Evolutionary conservation across 2,113 vertebrate species (phyloP).

Genomic region (Corythornis vintsioides): DNA sequence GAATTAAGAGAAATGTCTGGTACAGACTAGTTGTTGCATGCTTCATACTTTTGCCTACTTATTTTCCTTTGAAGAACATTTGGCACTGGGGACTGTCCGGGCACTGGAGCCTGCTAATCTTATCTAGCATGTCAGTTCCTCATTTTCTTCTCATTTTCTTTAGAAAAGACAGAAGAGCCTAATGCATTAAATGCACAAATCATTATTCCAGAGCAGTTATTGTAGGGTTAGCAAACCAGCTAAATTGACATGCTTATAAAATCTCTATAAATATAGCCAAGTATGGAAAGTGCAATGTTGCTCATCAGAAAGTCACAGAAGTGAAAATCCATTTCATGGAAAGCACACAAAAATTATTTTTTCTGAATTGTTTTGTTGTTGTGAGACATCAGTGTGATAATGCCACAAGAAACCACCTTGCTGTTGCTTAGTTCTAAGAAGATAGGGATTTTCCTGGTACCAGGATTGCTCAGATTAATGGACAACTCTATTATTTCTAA

Average conservation of each 20-base stretch:
- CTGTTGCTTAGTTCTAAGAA: not conserved
- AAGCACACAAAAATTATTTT: not conserved
- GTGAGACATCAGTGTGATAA: not conserved
- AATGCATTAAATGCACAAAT: not conserved
- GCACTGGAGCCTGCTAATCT: not conserved
- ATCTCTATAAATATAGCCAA: not conserved
- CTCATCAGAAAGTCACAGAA: slow-evolving; percentile 42
- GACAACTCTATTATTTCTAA: not conserved
- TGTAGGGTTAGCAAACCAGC: not conserved
- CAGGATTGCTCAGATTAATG: not conserved
- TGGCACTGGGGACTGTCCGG: not conserved
- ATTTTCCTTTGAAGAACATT: slow-evolving; percentile 19
- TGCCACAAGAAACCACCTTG: not conserved
- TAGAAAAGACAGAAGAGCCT: not conserved
- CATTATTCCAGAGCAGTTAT: slow-evolving; percentile 2
- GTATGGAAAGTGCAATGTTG: slow-evolving; percentile 17
- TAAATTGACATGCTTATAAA: slow-evolving; percentile 19
- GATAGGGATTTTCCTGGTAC: not conserved
- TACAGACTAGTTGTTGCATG: not conserved
- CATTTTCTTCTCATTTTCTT: slow-evolving; percentile 12
- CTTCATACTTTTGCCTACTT: not conserved
- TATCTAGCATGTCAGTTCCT: not conserved
- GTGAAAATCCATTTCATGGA: slow-evolving; percentile 36
- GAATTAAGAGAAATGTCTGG: not conserved
- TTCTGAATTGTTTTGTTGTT: not conserved